Evolutionary conservation across 2,797 vertebrate genomes (phyloP).

Genomic region (Intellagama lesueurii): DNA sequence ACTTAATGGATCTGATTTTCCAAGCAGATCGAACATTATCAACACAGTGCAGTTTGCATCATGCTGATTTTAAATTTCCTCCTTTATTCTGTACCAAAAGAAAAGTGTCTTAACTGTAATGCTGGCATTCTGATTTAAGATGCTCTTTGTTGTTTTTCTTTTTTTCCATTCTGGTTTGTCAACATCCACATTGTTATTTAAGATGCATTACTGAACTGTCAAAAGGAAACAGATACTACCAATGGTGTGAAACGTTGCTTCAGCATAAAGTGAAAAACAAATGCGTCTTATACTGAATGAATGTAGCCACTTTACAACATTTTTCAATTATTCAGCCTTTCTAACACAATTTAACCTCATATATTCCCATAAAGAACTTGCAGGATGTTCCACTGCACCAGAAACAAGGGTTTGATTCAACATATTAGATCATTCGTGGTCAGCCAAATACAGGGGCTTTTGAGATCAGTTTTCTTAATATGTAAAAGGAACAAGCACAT

Average conservation of each 20-base stretch:
- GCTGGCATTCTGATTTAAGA: neutral
- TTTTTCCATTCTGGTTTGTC: neutral
- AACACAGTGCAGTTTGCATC: neutral
- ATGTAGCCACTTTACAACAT: neutral
- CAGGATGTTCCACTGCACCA: neutral
- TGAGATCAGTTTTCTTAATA: neutral
- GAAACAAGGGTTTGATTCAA: constrained; percentile 28
- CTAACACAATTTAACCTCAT: neutral
- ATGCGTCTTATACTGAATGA: constrained; percentile 6
- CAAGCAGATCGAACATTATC: neutral
- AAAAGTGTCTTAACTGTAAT: neutral
- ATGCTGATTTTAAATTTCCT: neutral
- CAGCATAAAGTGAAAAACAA: constrained; percentile 18
- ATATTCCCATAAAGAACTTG: neutral
- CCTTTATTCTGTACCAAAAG: neutral
- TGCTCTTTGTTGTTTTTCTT: neutral
- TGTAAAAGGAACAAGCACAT: neutral
- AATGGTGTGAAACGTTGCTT: neutral
- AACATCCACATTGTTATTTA: neutral
- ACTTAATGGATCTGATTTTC: neutral
- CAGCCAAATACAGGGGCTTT: neutral
- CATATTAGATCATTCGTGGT: neutral
- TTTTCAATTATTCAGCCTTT: neutral
- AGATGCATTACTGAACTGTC: constrained; percentile 28
- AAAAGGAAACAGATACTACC: neutral